A percentile compares a stretch with the other conserved stretches of the same genome.
phyloP scores from a whole-genome alignment of 2,113 vertebrate genomes.

The Pungitius pungitius region DNA sequence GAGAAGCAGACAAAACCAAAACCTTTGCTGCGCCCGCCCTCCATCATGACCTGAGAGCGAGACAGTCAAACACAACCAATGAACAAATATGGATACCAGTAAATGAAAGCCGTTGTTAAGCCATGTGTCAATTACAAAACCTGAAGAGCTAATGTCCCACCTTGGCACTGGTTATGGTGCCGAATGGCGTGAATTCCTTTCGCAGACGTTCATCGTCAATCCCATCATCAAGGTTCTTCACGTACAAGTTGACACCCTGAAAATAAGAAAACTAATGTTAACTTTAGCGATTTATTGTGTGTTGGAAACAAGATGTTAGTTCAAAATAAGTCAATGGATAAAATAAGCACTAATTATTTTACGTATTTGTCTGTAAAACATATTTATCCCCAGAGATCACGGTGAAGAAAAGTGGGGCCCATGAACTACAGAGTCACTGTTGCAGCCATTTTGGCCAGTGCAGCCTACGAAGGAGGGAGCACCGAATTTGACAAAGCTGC shows the following conservation, averaged over 20 bases:
- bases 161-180: slow-evolving; percentile 98
- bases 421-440: slow-evolving; percentile 70
- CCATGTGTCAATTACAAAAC: neutral
- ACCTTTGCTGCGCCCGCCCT: slow-evolving; percentile 96
- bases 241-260: slow-evolving; percentile 96
- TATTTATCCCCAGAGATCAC: slow-evolving; percentile 64
- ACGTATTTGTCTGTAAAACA: slow-evolving; percentile 62
- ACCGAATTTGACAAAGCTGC: slow-evolving; percentile 78
- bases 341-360: neutral
- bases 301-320: neutral
- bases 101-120: neutral
- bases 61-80: neutral
- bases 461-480: slow-evolving; percentile 45
- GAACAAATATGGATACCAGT: neutral
- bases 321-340: neutral
- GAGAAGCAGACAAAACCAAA: slow-evolving; percentile 99
- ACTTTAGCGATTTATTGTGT: neutral
- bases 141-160: slow-evolving; percentile 61
- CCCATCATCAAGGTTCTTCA: slow-evolving; percentile 98
- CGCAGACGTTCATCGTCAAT: slow-evolving; percentile 95
- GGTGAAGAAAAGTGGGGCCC: slow-evolving; percentile 52
- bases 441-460: slow-evolving; percentile 78
- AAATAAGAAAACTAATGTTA: slow-evolving; percentile 16
- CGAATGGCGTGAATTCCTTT: slow-evolving; percentile 95
- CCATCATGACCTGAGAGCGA: slow-evolving; percentile 91